Percentiles rank a stretch among this genome's conserved stretches.
Conservation (phyloP, 2,113 vertebrate species). For the Lichenostomus cassidix region DNA sequence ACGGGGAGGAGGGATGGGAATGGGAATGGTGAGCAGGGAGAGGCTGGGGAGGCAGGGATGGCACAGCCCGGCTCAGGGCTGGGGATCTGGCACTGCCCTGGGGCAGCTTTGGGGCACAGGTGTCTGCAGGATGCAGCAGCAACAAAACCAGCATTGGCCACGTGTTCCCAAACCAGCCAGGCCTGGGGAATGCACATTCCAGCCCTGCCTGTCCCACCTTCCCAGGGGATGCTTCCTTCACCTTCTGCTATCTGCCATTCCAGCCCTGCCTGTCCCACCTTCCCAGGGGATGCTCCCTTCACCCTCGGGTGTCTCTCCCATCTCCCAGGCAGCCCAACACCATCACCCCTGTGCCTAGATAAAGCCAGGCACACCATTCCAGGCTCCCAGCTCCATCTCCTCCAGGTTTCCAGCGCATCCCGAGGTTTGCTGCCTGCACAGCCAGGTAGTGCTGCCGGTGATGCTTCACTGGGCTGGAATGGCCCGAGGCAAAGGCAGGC, state of each 20-base stretch:
- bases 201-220: background rate
- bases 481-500: conserved; percentile 50
- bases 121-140: background rate
- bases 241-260: no score
- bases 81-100: background rate
- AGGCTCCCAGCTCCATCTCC: background rate
- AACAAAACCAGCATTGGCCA: rapidly evolving
- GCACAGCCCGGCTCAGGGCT: background rate
- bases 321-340: background rate
- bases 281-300: background rate
- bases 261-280: background rate
- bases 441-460: background rate
- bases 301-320: background rate
- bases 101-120: rapidly evolving
- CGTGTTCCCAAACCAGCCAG: background rate
- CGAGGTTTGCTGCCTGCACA: background rate
- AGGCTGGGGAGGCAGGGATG: background rate
- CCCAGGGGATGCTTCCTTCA: background rate
- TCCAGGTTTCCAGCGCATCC: background rate
- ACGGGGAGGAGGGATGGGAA: background rate
- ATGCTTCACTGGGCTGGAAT: conserved; percentile 39
- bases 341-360: no score
- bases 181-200: background rate
- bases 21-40: background rate
- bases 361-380: background rate